These are phyloP conservation scores for Aphis gossypii DNA, from an alignment of 1,140 invertebrate species.

Conservation along the genomic window DNA sequence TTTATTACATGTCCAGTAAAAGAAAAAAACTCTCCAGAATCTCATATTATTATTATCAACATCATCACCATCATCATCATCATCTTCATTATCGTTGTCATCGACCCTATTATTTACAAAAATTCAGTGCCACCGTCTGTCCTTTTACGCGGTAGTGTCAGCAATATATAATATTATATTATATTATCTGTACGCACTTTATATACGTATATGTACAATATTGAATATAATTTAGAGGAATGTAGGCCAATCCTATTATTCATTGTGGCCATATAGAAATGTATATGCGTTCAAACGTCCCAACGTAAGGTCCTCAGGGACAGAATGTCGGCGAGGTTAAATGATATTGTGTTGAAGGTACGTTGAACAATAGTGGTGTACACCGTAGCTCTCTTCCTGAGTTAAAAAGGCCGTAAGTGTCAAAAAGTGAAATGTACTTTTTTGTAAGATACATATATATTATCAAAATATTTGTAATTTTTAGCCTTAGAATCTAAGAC, in stretches of 20 bases:
- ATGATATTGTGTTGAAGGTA: not conserved
- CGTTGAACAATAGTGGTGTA: not conserved
- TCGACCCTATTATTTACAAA: not conserved
- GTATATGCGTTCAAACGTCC: not conserved
- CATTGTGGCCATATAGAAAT: not conserved
- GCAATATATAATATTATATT: not conserved
- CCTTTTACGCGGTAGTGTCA: not conserved
- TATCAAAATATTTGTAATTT: not conserved
- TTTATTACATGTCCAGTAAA: not conserved
- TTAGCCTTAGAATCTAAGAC: not conserved
- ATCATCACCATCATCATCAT: not conserved
- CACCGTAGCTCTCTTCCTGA: not conserved
- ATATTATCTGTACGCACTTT: not conserved
- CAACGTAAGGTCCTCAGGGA: not conserved
- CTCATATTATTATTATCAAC: slow-evolving; percentile 2
- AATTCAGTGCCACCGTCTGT: not conserved
- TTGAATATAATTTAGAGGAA: not conserved
- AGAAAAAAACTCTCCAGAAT: not conserved
- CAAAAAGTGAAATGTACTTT: not conserved
- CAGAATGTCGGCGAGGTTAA: not conserved
- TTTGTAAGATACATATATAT: not conserved
- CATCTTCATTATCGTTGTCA: not conserved
- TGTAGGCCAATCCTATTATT: not conserved
- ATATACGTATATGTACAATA: not conserved
- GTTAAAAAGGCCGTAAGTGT: not conserved